These are phyloP conservation scores for Lacanobia oleracea DNA, from an alignment of 2,888 invertebrate species.

Conservation along the genomic window DNA sequence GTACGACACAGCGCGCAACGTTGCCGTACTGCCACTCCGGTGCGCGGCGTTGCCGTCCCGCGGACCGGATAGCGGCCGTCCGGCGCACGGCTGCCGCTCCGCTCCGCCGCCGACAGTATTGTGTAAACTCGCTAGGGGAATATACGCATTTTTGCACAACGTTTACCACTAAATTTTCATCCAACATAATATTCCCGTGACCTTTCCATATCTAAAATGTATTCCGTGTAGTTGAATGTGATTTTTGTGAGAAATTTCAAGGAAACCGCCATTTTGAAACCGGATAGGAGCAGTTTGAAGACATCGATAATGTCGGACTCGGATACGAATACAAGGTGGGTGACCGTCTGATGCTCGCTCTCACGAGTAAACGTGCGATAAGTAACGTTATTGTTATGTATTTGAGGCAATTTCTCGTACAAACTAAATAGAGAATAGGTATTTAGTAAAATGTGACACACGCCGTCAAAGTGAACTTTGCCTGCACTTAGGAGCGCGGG, in stretches of 20 bases:
- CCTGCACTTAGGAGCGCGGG: constrained; percentile 26
- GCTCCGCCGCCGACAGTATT: constrained; percentile 71
- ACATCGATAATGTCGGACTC: constrained; percentile 65
- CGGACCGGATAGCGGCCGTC: constrained; percentile 70
- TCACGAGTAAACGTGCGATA: background rate
- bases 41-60: constrained; percentile 67
- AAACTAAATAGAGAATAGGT: constrained; percentile 3
- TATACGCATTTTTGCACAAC: constrained; percentile 65
- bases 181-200: constrained; percentile 15
- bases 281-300: constrained; percentile 61
- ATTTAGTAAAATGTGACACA: constrained; percentile 13
- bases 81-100: constrained; percentile 63
- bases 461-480: constrained; percentile 26
- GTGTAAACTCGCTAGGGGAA: constrained; percentile 65
- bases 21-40: constrained; percentile 63
- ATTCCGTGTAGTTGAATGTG: constrained; percentile 15
- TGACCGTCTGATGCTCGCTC: constrained; percentile 15
- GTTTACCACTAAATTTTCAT: constrained; percentile 43
- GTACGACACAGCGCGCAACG: constrained; percentile 46
- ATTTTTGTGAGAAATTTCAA: constrained; percentile 53
- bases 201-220: constrained; percentile 28
- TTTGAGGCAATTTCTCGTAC: background rate
- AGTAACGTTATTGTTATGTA: background rate
- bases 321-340: constrained; percentile 64
- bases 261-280: constrained; percentile 66